phyloP scores from a whole-genome alignment of 2,797 vertebrate species.

The Enteromius unitaeniatus region DNA sequence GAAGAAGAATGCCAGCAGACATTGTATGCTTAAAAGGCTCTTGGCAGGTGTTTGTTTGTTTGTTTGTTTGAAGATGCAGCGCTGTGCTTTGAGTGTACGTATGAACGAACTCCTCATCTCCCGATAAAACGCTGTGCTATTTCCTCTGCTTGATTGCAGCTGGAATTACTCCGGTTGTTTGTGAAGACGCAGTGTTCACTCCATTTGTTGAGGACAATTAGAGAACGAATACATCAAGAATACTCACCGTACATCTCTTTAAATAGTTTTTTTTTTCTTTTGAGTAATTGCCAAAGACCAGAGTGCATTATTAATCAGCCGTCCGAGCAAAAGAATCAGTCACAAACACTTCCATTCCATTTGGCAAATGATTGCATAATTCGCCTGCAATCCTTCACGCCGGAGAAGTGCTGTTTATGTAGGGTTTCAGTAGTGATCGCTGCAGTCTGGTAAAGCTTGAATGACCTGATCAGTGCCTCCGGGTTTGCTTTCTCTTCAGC shows the following conservation, averaged over 20 bases:
- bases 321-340: background rate
- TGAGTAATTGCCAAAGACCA: slow-evolving; percentile 45
- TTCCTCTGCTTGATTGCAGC: slow-evolving; percentile 41
- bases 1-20: background rate
- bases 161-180: slow-evolving; percentile 49
- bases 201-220: slow-evolving; percentile 51
- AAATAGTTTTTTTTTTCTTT: slow-evolving; percentile 30
- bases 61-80: slow-evolving; percentile 44
- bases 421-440: background rate
- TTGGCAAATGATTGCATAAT: slow-evolving; percentile 2
- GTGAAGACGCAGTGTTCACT: slow-evolving; percentile 31
- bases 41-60: slow-evolving; percentile 36
- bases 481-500: background rate
- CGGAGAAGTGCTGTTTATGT: no score
- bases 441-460: slow-evolving; percentile 7
- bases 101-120: slow-evolving; percentile 32
- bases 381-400: background rate
- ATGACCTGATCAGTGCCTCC: background rate
- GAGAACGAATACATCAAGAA: slow-evolving; percentile 48
- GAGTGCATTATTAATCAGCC: slow-evolving; percentile 16
- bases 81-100: slow-evolving; percentile 41
- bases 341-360: background rate
- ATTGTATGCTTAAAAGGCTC: slow-evolving; percentile 41
- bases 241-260: slow-evolving; percentile 40
- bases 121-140: slow-evolving; percentile 30